Evolutionary conservation across 2,113 vertebrate species (phyloP), one percentile per base, ranked within the genome.

Genomic region (Pterocles orientalis): DNA sequence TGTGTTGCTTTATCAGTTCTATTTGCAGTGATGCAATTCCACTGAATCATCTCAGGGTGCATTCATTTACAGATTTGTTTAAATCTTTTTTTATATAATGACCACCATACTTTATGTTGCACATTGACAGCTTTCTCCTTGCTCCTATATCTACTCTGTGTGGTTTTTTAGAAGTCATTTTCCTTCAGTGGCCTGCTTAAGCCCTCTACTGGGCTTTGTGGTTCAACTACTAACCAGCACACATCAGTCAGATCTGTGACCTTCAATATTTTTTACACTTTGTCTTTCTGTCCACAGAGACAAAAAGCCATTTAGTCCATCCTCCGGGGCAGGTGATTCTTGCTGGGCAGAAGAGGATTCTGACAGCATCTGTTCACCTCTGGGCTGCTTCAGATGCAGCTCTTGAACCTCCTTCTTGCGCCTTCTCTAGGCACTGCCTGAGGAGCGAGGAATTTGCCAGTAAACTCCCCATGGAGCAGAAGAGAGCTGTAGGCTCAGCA

Each of bases 91-190:
- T 36, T 31, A 2, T 29, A 17, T 48, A 39, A 56, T 34, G 12
- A 70, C 36, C 41, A 39, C 6, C 0, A 0, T 53, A 54, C 18
- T 80, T 24, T 6, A 23, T 2, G 1, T 12, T 73, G 41, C 13
- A 31, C 7, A 0, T 3, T 19, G 15, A 86, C 62, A 73, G 33
- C 26, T 36, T 64, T 85, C 23, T 66, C 21, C n/a, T 77, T 34
- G 43, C 57, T 65, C 6, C 57, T 65, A 6, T 26, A 33, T 21
- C 18, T 23, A 29, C 11, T 4, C 12, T 29, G 7, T 24, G 31
- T n/a, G 28, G 7, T 9, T 79, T 90, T 68, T 69, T 47, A 53
- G 29, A 17, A 57, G 9, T n/a, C 18, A 23, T 92, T 29, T 43
- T 82, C 26, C 39, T 68, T 64, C 28, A 20, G 19, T 34, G 76